phyloP scores from a whole-genome alignment of 2,797 vertebrate species.

The Notoglanidium macrostoma region DNA sequence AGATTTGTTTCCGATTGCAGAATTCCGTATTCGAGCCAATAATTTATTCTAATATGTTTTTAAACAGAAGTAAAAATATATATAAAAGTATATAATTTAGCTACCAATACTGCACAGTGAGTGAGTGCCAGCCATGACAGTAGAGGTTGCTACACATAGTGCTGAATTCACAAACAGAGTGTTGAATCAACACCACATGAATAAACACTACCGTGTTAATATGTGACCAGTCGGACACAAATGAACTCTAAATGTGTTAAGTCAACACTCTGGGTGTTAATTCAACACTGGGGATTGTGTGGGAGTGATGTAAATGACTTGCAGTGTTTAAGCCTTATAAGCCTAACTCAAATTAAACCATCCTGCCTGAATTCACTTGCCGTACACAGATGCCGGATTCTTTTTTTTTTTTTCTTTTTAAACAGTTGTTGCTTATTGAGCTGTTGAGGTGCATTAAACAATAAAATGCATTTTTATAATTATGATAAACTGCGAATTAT shows the following conservation, averaged over 20 bases:
- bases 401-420: not conserved
- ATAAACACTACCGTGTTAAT: not conserved
- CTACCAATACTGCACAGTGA: not conserved
- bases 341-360: not conserved
- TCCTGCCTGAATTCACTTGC: not conserved
- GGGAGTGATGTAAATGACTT: not conserved
- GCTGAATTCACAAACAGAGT: not conserved
- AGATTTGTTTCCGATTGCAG: not conserved
- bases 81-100: not conserved
- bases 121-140: not conserved
- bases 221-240: not conserved
- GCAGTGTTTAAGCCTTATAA: not conserved
- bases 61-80: not conserved
- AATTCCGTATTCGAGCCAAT: not conserved
- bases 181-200: not conserved
- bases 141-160: not conserved
- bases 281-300: not conserved
- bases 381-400: not conserved
- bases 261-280: not conserved
- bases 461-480: not conserved
- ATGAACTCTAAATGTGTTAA: too few relatives aligned
- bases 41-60: not conserved
- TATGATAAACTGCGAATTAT: conserved; percentile 9
- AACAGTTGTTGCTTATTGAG: not conserved
- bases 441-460: not conserved